Evolutionary conservation across 1,140 invertebrate species (phyloP).

Genomic region (Penaeus indicus): DNA sequence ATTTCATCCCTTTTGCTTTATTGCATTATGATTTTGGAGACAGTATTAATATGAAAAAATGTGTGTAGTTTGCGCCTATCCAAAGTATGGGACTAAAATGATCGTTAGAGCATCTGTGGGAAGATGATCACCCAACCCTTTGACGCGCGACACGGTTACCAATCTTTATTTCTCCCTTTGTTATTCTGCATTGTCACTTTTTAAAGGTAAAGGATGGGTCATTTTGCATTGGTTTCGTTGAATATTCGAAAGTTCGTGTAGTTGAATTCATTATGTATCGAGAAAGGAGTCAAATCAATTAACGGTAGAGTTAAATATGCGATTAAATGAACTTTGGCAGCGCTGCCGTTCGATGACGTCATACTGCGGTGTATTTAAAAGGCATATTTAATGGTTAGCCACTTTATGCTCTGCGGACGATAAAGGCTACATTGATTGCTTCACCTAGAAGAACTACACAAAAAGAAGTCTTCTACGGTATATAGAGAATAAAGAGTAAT

Average conservation of each 20-base stretch:
- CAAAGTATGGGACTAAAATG: neutral
- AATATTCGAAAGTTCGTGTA: too few relatives aligned
- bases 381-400: conserved; percentile 1
- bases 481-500: conserved; percentile 1
- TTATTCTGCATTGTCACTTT: too few relatives aligned
- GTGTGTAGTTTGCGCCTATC: too few relatives aligned
- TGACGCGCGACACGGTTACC: neutral
- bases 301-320: neutral
- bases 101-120: neutral
- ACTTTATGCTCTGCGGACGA: neutral
- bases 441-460: neutral
- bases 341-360: conserved; percentile 29
- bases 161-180: too few relatives aligned
- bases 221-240: too few relatives aligned
- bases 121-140: conserved; percentile 4
- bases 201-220: too few relatives aligned
- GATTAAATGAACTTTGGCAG: conserved; percentile 18
- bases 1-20: too few relatives aligned
- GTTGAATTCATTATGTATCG: too few relatives aligned
- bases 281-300: too few relatives aligned
- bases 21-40: too few relatives aligned
- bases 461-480: neutral
- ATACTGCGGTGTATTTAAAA: conserved; percentile 42
- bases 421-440: neutral
- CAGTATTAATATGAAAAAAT: too few relatives aligned